Base-by-base conservation (phyloP, 2,797 vertebrate genomes). In the Sebastes vulpes region DNA sequence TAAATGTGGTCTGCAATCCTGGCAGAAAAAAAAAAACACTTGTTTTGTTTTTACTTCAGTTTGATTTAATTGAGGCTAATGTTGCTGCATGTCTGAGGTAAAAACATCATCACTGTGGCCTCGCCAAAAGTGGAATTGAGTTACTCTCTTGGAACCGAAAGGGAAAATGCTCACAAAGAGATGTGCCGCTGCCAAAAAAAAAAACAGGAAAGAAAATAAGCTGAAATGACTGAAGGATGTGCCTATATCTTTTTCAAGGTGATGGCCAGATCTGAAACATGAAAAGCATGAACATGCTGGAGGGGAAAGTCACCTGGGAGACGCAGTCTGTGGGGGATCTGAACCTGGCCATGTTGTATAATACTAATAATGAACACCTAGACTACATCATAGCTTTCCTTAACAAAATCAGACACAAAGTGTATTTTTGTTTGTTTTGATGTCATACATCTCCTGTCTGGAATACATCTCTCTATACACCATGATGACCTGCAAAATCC, bases 251-350 rank as follows among this genome's bases (percentile, higher is more conserved):
- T 56, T 60, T 65, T 42, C 56, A 61, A 58, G 48, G 50, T 48
- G 58, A 59, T 9, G 35, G 72, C 60, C 64, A 69, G 50, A 71
- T 74, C 28, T 23, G 56, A 77, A 77, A 74, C 69, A 58, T 52
- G 21, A 64, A 75, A 69, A 76, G 32, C 59, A 70, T 31, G 70
- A 48, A 70, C 28, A 53, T 46, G 69, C 20, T 8, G 64, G 48
- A 63, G 50, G 38, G 6, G 9, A 63, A 48, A 65, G 31, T 11
- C 71, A 83, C 48, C 50, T 28, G 63, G 50, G 70, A 65, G n/a
- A 57, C 20, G 6, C 32, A 16, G 70, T 46, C 67, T 72, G 26
- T 46, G 42, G 42, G 42, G 42, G 38, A 42, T 42, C 38, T 46
- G 42, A 46, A 46, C 42, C 42, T 46, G 42, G 42, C 16, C 16